A percentile compares a stretch with the other conserved stretches of the same genome.
Evolutionary conservation across 1,140 invertebrate species (phyloP).

Genomic region (Leucophenga varia): DNA sequence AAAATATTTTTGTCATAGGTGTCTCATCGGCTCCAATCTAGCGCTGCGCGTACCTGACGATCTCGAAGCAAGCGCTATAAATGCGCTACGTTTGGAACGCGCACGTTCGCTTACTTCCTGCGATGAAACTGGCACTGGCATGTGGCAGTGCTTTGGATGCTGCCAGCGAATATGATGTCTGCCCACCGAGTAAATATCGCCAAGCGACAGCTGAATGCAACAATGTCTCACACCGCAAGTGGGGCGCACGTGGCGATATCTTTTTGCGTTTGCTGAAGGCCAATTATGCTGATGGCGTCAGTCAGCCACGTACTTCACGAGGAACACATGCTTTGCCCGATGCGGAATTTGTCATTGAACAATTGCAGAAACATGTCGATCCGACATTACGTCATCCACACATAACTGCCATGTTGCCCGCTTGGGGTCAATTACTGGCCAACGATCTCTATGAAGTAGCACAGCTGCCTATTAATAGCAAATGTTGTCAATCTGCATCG

Average conservation of each 20-base stretch:
- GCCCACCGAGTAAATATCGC: constrained; percentile 77
- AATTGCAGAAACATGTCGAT: constrained; percentile 43
- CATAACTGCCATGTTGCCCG: constrained; percentile 75
- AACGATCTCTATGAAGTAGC: constrained; percentile 74
- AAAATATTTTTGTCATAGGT: constrained; percentile 27
- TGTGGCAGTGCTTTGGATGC: constrained; percentile 18
- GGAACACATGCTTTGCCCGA: constrained; percentile 62
- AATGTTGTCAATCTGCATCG: constrained; percentile 59
- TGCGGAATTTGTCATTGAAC: constrained; percentile 51
- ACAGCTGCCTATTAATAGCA: constrained; percentile 54
- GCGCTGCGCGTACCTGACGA: constrained; percentile 45
- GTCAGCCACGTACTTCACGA: constrained; percentile 61
- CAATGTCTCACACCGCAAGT: constrained; percentile 85
- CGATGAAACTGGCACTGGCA: constrained; percentile 11
- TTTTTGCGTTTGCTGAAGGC: constrained; percentile 78
- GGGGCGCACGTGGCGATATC: constrained; percentile 83
- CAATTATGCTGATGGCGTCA: constrained; percentile 81
- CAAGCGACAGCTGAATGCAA: constrained; percentile 90
- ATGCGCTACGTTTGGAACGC: constrained; percentile 38
- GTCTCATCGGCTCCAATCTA: constrained; percentile 30
- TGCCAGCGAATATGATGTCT: constrained; percentile 54
- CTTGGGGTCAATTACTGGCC: constrained; percentile 78
- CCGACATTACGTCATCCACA: constrained; percentile 63
- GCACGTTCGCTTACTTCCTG: constrained; percentile 38
- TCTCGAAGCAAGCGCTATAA: constrained; percentile 38